A percentile compares a stretch with the other conserved stretches of the same genome.
Conservation (phyloP, 1,140 invertebrate species). For the Magallana gigas region DNA sequence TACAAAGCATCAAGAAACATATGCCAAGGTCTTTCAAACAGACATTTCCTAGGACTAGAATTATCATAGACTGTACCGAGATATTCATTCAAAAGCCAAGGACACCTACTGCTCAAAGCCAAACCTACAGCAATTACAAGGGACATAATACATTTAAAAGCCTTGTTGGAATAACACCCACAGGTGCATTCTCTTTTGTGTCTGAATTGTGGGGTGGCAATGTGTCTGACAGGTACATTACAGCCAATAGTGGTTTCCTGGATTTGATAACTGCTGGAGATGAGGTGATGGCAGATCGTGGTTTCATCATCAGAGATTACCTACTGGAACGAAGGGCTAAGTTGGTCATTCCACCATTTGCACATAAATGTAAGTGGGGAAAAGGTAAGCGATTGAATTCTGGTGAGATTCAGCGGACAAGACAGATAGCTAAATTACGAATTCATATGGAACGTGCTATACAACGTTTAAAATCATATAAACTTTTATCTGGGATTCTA, state of each 20-base stretch:
- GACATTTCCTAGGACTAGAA: conserved; percentile 44
- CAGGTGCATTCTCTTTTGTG: not conserved
- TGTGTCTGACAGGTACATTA: conserved; percentile 42
- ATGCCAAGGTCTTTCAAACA: conserved; percentile 49
- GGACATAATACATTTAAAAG: not conserved
- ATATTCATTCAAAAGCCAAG: conserved; percentile 48
- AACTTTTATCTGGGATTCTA: conserved; percentile 12
- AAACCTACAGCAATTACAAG: conserved; percentile 43
- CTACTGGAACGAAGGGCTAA: not conserved
- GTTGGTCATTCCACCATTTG: conserved; percentile 37
- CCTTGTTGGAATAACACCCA: conserved; percentile 30
- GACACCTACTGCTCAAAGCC: conserved; percentile 32
- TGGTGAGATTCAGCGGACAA: conserved; percentile 13
- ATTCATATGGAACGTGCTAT: conserved; percentile 68
- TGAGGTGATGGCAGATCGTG: conserved; percentile 48
- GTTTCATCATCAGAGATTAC: conserved; percentile 24
- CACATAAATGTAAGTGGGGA: conserved; percentile 8
- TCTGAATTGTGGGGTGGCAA: conserved; percentile 2
- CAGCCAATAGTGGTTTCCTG: conserved; percentile 41
- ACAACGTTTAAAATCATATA: conserved; percentile 47
- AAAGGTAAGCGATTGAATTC: conserved; percentile 30
- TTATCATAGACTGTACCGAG: conserved; percentile 60
- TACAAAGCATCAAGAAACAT: conserved; percentile 35
- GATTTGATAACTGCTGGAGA: conserved; percentile 28
- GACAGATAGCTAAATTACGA: conserved; percentile 48